Conservation (phyloP, 2,888 invertebrate genomes). For the Pollenia amentaria region DNA sequence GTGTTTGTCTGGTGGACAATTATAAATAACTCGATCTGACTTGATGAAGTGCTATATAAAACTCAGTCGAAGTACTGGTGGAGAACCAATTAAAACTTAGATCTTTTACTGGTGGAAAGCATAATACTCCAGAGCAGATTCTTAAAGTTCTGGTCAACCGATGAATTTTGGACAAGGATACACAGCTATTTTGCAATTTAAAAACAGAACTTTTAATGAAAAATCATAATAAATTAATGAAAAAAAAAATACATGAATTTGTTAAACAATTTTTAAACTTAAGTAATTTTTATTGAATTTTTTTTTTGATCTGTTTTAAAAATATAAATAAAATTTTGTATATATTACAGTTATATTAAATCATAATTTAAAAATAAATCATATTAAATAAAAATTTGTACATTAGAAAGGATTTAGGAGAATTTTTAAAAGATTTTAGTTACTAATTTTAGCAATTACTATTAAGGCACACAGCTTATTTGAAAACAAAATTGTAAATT, state of each 20-base stretch:
- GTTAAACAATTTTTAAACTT: constrained; percentile 1
- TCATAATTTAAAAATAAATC: constrained; percentile 31
- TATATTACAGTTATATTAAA: constrained; percentile 24
- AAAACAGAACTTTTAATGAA: too few species aligned
- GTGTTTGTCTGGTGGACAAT: too few species aligned
- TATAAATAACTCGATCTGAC: too few species aligned
- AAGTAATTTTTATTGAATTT: constrained; percentile 38
- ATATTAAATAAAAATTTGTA: constrained; percentile 31
- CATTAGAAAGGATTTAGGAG: not conserved
- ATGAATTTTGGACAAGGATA: too few species aligned
- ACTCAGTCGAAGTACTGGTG: too few species aligned
- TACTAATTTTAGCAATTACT: constrained; percentile 88
- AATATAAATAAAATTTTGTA: constrained; percentile 35
- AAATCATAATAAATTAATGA: constrained; percentile 1
- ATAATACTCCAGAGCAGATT: too few species aligned
- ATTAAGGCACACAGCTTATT: constrained; percentile 92
- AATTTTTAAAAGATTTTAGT: constrained; percentile 11
- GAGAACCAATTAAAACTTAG: too few species aligned
- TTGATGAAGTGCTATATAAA: too few species aligned
- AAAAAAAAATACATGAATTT: constrained; percentile 7
- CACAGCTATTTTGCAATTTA: too few species aligned
- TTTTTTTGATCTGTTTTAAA: not conserved
- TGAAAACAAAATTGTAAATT: constrained; percentile 86
- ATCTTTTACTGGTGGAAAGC: too few species aligned
- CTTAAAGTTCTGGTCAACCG: too few species aligned